A percentile compares a stretch with the other conserved stretches of the same genome.
These are phyloP conservation scores for Cichladusa arquata DNA, from an alignment of 2,113 vertebrate genomes.

Conservation along the genomic window DNA sequence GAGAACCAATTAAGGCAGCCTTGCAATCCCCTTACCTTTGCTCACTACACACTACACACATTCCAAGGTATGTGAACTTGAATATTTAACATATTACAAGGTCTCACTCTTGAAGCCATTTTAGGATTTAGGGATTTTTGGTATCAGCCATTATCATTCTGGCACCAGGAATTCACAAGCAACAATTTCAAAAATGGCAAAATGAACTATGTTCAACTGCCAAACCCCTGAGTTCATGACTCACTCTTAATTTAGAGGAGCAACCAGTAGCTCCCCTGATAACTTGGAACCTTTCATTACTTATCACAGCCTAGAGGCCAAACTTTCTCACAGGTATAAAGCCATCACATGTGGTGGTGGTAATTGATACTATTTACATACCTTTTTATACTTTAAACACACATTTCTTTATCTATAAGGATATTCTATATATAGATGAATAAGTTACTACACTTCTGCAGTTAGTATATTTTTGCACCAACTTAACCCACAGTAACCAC, in stretches of 20 bases:
- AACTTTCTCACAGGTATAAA: not conserved
- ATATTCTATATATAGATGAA: not conserved
- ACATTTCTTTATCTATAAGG: not conserved
- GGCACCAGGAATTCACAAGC: not conserved
- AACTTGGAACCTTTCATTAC: not conserved
- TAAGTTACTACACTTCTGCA: not conserved
- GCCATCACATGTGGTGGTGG: not conserved
- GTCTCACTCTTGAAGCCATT: not conserved
- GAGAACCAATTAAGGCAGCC: not conserved
- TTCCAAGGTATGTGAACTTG: not conserved
- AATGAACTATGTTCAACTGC: not conserved
- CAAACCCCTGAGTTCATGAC: not conserved
- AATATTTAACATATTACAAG: not conserved
- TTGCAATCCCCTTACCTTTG: not conserved
- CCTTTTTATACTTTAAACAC: not conserved
- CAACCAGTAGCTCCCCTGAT: not conserved
- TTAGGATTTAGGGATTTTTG: not conserved
- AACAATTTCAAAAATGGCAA: not conserved
- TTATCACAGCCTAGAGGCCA: not conserved
- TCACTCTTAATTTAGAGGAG: not conserved
- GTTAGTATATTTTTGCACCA: not conserved
- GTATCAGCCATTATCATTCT: not conserved
- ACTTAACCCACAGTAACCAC: not conserved
- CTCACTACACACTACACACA: not conserved
- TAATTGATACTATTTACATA: not conserved